Base-by-base conservation (phyloP, 2,888 invertebrate species). In the Oconnorella tubifera region DNA sequence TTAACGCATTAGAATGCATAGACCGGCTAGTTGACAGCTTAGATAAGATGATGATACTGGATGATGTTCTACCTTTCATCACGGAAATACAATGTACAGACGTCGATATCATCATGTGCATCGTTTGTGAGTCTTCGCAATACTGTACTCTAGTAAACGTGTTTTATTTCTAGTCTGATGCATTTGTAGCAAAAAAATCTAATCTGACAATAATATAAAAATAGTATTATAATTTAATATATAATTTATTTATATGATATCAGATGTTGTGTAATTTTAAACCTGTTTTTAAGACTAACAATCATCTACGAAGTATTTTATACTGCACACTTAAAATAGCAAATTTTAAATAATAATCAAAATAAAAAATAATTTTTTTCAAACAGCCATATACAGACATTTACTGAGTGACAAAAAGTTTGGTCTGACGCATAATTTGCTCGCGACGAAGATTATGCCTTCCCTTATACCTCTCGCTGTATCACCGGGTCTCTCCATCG, bases 391-490 rank as follows among this genome's bases (percentile, higher is more conserved):
- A 78, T 96, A 95, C 85, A 89, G 90, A 77, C 86, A 90, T 77
- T 89, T 96, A 89, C 85, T 96, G 74, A 87, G 88, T 79, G 94
- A 96, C 83, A 90, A 90, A 82, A 91, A 89, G 78, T 95, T 91
- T 82, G 94, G 92, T 50, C 84, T 97, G 72, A 90, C 91, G 2
- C 89, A 93, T 56, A 92, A 89, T 79, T 85, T 94, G 75, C 91
- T 97, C 89, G 96, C 96, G 6, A 93, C 91, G 14, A 89, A 91
- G 78, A 92, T 95, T 76, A 90, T 97, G 87, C 97, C 96, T 4
- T 88, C 91, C 19, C 85, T 97, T 62, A 88, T 94, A 65, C 96
- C 96, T 27, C 92, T 93, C 80, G 90, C 93, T 1, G 89, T 96
- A 65, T 95, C 94, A 83, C 91, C 94, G 19, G 87, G 88, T 50